Evolutionary conservation across 2,797 vertebrate genomes (phyloP).

Genomic region (Trichosurus vulpecula): DNA sequence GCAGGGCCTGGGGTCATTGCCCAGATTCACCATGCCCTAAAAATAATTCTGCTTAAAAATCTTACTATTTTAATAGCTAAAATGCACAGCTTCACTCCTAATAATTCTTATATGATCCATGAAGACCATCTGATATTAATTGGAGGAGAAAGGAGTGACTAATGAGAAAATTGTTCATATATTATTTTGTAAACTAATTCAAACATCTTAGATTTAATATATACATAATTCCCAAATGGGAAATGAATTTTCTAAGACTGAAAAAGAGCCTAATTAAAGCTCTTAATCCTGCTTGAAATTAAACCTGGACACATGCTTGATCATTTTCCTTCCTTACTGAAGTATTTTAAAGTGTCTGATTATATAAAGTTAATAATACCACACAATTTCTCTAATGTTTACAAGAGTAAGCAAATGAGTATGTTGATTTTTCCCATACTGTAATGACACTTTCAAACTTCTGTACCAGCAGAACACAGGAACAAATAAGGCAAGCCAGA

Average conservation of each 20-base stretch:
- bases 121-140: not conserved
- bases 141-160: not conserved
- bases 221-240: not conserved
- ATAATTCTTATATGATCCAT: not conserved
- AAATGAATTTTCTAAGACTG: not conserved
- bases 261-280: not conserved
- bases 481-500: not conserved
- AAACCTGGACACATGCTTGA: not conserved
- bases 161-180: not conserved
- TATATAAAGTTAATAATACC: no score
- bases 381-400: not conserved
- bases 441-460: not conserved
- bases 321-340: not conserved
- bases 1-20: not conserved
- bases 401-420: not conserved
- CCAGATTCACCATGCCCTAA: not conserved
- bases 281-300: not conserved
- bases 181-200: not conserved
- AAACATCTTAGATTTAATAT: not conserved
- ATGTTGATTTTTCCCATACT: not conserved
- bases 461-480: not conserved
- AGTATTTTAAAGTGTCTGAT: not conserved
- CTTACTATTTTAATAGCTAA: not conserved
- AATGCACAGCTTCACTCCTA: not conserved
- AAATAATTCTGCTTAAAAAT: not conserved